A percentile compares a stretch with the other conserved stretches of the same genome.
These are phyloP conservation scores for Geotrupes spiniger DNA, from an alignment of 2,888 invertebrate species.

Conservation along the genomic window DNA sequence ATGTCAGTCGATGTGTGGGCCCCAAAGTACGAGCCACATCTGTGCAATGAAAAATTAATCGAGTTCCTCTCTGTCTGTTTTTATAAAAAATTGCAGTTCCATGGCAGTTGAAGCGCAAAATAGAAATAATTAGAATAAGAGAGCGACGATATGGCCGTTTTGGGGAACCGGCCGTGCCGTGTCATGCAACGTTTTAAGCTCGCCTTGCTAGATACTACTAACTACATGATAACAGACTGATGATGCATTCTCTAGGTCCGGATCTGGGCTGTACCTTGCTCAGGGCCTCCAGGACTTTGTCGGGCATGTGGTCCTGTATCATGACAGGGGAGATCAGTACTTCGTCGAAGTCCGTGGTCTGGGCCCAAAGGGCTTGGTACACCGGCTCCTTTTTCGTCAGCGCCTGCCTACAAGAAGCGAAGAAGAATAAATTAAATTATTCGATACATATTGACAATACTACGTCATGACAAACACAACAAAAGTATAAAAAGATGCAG, in stretches of 20 bases:
- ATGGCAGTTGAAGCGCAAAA: too few species aligned
- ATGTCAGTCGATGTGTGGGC: too few species aligned
- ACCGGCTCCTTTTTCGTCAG: slow-evolving; percentile 72
- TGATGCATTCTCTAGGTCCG: slow-evolving; percentile 19
- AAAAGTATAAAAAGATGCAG: slow-evolving; percentile 5
- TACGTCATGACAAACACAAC: background rate
- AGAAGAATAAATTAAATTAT: slow-evolving; percentile 1
- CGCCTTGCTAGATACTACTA: background rate
- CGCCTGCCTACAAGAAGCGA: slow-evolving; percentile 56
- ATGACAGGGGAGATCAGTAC: slow-evolving; percentile 86
- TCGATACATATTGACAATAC: too few species aligned
- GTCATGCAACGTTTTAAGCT: too few species aligned
- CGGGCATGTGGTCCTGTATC: slow-evolving; percentile 91
- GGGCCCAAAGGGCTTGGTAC: slow-evolving; percentile 85
- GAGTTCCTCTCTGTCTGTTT: too few species aligned
- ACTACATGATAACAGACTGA: slow-evolving; percentile 12
- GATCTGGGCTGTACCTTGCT: slow-evolving; percentile 65
- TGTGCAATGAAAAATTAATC: too few species aligned
- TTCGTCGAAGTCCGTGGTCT: slow-evolving; percentile 80
- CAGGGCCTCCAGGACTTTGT: slow-evolving; percentile 77
- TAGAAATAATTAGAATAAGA: too few species aligned
- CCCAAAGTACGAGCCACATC: too few species aligned
- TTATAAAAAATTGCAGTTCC: too few species aligned
- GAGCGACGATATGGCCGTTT: too few species aligned
- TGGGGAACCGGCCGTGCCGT: too few species aligned